Percentiles rank a stretch among this genome's conserved stretches.
Conservation (phyloP, 2,888 invertebrate species). For the Smittia sp. region DNA sequence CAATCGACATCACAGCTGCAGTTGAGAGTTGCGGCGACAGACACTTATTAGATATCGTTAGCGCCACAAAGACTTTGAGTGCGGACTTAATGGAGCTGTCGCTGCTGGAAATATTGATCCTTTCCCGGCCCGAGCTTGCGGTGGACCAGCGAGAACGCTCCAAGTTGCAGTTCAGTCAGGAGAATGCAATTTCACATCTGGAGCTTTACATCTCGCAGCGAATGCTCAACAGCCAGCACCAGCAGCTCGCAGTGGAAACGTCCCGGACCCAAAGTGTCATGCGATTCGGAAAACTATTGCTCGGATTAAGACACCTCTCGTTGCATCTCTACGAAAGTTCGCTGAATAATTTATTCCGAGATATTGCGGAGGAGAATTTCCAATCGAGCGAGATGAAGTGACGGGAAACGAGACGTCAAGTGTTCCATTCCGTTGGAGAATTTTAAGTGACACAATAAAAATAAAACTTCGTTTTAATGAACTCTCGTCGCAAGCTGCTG, state of each 20-base stretch:
- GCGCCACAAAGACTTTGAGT: conserved; percentile 51
- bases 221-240: not conserved
- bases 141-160: not conserved
- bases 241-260: not conserved
- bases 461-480: not conserved
- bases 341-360: conserved; percentile 18
- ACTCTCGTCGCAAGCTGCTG: not conserved
- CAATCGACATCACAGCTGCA: conserved; percentile 53
- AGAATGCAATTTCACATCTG: conserved; percentile 12
- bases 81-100: conserved; percentile 56
- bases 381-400: not conserved
- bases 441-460: not conserved
- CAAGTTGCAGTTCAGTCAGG: not conserved
- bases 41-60: conserved; percentile 50
- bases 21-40: conserved; percentile 50
- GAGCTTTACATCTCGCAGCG: conserved; percentile 12
- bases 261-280: not conserved
- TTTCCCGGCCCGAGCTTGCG: conserved; percentile 52
- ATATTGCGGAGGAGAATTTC: conserved; percentile 1
- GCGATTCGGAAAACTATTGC: conserved; percentile 25
- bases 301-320: conserved; percentile 7
- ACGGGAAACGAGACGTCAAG: not conserved
- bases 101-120: conserved; percentile 55
- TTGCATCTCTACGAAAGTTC: not conserved
- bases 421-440: not conserved